Base-by-base conservation (phyloP, 2,797 vertebrate species). In the Coregonus suidteri region DNA sequence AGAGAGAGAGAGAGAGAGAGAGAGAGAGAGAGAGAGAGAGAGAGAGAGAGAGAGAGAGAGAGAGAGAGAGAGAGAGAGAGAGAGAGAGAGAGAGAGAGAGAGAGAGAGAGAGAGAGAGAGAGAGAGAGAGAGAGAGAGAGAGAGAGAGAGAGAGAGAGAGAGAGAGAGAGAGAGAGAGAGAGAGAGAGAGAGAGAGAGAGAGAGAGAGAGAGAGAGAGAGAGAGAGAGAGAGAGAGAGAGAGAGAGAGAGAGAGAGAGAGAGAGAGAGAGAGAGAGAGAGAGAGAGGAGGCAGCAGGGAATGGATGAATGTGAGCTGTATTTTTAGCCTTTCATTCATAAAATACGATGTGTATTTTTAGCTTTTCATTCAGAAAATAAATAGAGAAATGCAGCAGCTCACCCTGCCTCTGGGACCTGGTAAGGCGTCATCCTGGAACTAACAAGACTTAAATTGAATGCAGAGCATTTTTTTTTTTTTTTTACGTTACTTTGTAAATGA, bases 321-420 rank as follows among this genome's bases (percentile, higher is more conserved):
- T 83, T 78, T 78, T 80, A 88, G 86, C 80, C 74, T 85, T 88
- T 86, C 87, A 89, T 90, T 89, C 88, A 90, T 86, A 87, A 89
- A 90, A 77, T 81, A 79, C 84, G 67, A 69, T 77, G 79, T 67
- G 77, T 81, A 87, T 91, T 93, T 93, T 88, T 91, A 91, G 90
- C 64, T 74, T 87, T 93, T 90, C 91, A 89, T 91, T 88, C 89
- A 86, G 84, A 93, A 90, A 88, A 91, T 81, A 87, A 82, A 88
- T 82, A 75, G 79, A 81, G 52, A 84, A 78, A 81, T 86, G 83
- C 81, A 85, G 84, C 88, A 87, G 81, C 81, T 74, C 69, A 84
- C 82, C 82, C 51, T 73, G 72, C 54, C 78, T 90, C 86, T 91
- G 87, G 85, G 90, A 82, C 69, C 77, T 76, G 74, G 80, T 76